A percentile compares a stretch with the other conserved stretches of the same genome.
Conservation (phyloP, 2,113 vertebrate genomes). For the Thryonomys swinderianus region DNA sequence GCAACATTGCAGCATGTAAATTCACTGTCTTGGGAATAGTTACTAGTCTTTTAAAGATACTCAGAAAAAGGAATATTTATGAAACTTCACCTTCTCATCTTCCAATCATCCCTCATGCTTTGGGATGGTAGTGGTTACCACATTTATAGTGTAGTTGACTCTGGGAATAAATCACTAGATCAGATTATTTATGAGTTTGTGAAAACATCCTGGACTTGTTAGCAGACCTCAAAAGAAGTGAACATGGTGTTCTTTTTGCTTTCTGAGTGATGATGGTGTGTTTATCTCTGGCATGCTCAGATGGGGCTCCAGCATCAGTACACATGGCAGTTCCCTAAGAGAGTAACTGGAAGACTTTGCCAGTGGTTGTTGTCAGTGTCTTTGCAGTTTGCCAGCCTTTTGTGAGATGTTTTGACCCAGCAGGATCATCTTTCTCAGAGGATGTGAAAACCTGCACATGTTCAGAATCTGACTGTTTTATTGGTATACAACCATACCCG, state of each 20-base stretch:
- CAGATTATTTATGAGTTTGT: neutral
- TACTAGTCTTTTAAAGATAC: neutral
- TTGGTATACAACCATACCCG: neutral
- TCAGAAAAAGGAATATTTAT: neutral
- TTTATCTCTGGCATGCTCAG: neutral
- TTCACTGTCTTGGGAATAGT: neutral
- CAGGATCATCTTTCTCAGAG: neutral
- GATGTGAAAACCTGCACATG: neutral
- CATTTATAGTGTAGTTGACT: neutral
- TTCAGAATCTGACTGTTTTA: neutral
- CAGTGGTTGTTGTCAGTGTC: neutral
- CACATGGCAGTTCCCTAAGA: neutral
- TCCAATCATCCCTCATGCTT: rapidly evolving
- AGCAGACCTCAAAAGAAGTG: neutral
- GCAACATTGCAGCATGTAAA: neutral
- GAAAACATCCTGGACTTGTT: neutral
- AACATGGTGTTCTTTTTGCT: neutral
- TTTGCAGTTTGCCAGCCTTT: neutral
- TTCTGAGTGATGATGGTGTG: neutral
- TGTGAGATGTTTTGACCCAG: neutral
- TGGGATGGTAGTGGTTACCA: neutral
- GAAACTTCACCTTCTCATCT: neutral
- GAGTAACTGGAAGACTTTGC: neutral
- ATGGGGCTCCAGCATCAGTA: neutral
- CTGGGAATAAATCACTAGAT: neutral